Conservation (phyloP, 2,113 vertebrate species). For the Chascanopsetta lugubris region DNA sequence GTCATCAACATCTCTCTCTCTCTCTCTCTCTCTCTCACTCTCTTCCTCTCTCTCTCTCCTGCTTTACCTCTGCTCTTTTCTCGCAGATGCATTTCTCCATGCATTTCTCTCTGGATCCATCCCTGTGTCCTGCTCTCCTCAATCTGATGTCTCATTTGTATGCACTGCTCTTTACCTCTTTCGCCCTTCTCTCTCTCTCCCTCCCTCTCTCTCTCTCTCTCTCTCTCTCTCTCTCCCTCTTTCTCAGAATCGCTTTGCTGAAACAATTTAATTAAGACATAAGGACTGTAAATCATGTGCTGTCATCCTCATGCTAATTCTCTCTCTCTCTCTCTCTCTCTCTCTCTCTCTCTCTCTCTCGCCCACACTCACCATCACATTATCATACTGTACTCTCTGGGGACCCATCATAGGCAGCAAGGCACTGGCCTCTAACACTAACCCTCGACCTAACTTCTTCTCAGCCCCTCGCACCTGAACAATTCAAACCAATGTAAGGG, state of each 20-base stretch:
- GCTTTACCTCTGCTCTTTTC: constrained; percentile 44
- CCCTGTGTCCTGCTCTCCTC: constrained; percentile 48
- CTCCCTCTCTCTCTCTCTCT: constrained; percentile 31
- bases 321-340: constrained; percentile 19
- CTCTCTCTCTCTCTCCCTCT: constrained; percentile 59
- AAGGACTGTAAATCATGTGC: constrained; percentile 92
- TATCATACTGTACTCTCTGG: neutral
- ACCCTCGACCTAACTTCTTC: neutral
- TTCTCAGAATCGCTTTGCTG: constrained; percentile 90
- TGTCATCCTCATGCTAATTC: constrained; percentile 51
- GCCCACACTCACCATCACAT: neutral
- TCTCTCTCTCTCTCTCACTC: constrained; percentile 8
- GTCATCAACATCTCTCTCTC: constrained; percentile 21
- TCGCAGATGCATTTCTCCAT: constrained; percentile 35
- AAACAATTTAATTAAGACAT: constrained; percentile 99
- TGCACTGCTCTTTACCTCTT: constrained; percentile 47
- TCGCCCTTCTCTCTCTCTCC: constrained; percentile 77
- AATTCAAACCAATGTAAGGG: neutral
- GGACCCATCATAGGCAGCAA: neutral
- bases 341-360: constrained; percentile 31
- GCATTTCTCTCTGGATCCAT: constrained; percentile 40
- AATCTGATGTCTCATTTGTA: constrained; percentile 67
- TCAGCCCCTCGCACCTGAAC: neutral
- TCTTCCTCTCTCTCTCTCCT: constrained; percentile 27
- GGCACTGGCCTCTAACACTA: neutral